Evolutionary conservation across 2,888 invertebrate species (phyloP), one percentile per base, ranked within the genome.

Genomic region (Malachius bipustulatus): DNA sequence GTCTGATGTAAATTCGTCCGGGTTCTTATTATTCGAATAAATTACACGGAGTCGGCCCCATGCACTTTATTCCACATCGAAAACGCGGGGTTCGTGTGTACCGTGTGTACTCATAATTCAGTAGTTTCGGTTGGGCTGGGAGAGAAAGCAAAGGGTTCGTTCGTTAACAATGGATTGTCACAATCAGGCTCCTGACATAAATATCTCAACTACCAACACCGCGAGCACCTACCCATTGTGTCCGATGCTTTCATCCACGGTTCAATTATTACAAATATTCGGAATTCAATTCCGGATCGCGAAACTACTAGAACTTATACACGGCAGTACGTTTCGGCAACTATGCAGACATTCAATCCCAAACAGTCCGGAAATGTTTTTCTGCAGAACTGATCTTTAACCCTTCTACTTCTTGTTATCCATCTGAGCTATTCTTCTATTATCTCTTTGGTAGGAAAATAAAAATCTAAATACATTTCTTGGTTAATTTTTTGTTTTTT

Each of bases 81-180:
- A n/a, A n/a, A 1, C 9, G 3, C 4, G 9, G 8, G 4, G 2
- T 31, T 31, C 11, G 9, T 15, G 30, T 36, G 32, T 37, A 33
- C 38, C 47, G 47, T 48, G 48, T 46, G 47, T 44, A 47, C 46
- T 43, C 47, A 51, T 51, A 51, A 51, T 53, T 51, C 44, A 50
- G 48, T 47, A 44, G 45, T 46, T 47, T 43, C 46, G 43, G 43
- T 37, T 42, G 35, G 34, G 41, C 35, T 32, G 35, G 42, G 29
- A 28, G 10, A 28, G 37, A 33, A 45, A n/a, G n/a, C 43, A 49
- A 47, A 51, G 48, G 49, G 47, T 49, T 44, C 36, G 34, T 39
- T 38, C 37, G 41, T 48, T 48, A 46, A 52, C 51, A 54, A 54
- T 54, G 46, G 51, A 49, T 54, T 54, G 54, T 54, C 54, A 54